phyloP scores from a whole-genome alignment of 2,888 invertebrate genomes.

The Amblyjoppa fuscipennis region DNA sequence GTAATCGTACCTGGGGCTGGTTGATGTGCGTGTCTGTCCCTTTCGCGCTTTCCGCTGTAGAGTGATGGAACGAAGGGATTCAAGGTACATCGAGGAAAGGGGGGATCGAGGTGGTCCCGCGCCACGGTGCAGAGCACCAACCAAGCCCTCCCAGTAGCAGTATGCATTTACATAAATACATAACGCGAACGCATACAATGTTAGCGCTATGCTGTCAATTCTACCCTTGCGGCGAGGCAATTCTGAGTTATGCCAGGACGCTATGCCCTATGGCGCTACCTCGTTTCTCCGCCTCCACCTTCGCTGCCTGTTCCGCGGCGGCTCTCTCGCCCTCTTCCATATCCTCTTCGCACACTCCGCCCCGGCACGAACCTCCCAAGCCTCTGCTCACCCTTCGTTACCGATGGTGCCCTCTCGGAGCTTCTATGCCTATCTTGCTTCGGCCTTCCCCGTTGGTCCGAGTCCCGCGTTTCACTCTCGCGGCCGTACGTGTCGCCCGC shows the following conservation, averaged over 20 bases:
- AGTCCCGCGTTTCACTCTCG: constrained; percentile 45
- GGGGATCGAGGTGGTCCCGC: constrained; percentile 59
- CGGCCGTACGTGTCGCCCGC: constrained; percentile 63
- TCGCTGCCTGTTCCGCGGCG: constrained; percentile 54
- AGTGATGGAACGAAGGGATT: constrained; percentile 51
- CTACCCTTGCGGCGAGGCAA: constrained; percentile 84
- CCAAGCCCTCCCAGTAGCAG: constrained; percentile 68
- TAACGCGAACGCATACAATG: constrained; percentile 85
- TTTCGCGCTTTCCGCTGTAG: constrained; percentile 23
- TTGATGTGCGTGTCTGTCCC: constrained; percentile 52
- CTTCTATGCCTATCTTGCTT: constrained; percentile 57
- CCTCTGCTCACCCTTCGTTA: constrained; percentile 46
- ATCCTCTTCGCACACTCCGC: constrained; percentile 31
- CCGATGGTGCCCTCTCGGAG: constrained; percentile 39
- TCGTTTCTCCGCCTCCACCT: constrained; percentile 66
- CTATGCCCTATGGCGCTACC: constrained; percentile 79
- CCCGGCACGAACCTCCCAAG: constrained; percentile 31
- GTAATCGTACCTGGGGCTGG: constrained; percentile 10
- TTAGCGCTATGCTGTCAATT: constrained; percentile 85
- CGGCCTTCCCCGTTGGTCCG: constrained; percentile 44
- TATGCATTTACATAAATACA: constrained; percentile 85
- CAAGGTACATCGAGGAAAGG: constrained; percentile 60
- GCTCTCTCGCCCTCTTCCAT: constrained; percentile 52
- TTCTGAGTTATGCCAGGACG: constrained; percentile 85
- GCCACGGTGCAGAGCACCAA: constrained; percentile 17